These are phyloP conservation scores for Hippasteria phrygiana DNA, from an alignment of 53 echinoderm and acorn worm species.

Conservation along the genomic window DNA sequence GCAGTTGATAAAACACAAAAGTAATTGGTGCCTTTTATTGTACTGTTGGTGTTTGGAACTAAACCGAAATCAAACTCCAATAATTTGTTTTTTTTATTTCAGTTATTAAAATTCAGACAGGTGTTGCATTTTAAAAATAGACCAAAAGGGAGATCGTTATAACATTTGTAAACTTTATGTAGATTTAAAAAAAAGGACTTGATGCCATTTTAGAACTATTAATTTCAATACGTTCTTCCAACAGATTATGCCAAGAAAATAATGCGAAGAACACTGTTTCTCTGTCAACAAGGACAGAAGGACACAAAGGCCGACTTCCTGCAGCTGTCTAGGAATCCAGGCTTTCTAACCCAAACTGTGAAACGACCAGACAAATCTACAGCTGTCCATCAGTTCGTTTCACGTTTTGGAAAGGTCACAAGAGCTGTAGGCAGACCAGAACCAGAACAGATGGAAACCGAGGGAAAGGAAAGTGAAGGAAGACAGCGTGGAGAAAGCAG, in stretches of 20 bases:
- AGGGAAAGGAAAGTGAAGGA: too few relatives aligned
- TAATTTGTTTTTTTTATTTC: too few relatives aligned
- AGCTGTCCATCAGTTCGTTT: background rate
- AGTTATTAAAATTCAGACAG: too few relatives aligned
- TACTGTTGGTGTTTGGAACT: background rate
- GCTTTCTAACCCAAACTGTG: background rate
- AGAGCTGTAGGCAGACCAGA: background rate
- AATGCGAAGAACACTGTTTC: background rate
- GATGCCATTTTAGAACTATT: background rate
- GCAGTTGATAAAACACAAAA: background rate
- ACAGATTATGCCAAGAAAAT: constrained; percentile 14
- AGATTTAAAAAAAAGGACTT: background rate
- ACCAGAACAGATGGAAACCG: too few relatives aligned
- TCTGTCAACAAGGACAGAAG: constrained; percentile 2
- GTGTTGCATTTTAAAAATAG: too few relatives aligned
- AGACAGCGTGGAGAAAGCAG: too few relatives aligned
- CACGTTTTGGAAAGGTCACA: background rate
- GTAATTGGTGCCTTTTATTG: background rate
- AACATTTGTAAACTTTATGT: background rate
- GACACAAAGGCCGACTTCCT: background rate
- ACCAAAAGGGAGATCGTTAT: background rate
- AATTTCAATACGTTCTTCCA: background rate
- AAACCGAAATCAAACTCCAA: too few relatives aligned
- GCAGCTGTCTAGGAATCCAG: background rate
- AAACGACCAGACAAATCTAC: background rate